Evolutionary conservation across 2,797 vertebrate species (phyloP).

Genomic region (Sarcophilus harrisii): DNA sequence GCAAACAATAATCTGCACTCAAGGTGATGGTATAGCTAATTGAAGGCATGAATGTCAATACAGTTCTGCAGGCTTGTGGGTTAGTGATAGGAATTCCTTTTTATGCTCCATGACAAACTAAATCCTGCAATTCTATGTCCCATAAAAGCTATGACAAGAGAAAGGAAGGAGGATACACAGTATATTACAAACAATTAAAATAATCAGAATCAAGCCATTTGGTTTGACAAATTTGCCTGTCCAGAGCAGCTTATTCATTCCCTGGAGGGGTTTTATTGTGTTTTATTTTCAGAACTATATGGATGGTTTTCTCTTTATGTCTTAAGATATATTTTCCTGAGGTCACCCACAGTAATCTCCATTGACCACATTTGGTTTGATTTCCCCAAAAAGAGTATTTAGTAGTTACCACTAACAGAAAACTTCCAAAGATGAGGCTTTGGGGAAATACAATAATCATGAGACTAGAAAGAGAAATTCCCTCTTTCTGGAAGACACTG

Average conservation of each 20-base stretch:
- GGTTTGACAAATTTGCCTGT: conserved; percentile 57
- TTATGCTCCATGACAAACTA: background rate
- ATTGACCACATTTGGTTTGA: conserved; percentile 49
- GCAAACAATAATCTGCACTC: background rate
- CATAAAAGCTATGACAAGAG: background rate
- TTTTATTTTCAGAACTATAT: conserved; percentile 31
- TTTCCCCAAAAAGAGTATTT: conserved; percentile 30
- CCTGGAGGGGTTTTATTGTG: conserved; percentile 18
- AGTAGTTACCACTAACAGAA: background rate
- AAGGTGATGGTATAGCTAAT: background rate
- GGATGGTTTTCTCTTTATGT: conserved; percentile 48
- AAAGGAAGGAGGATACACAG: conserved; percentile 44
- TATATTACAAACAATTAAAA: conserved; percentile 38
- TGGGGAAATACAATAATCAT: background rate
- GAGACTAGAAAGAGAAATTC: conserved; percentile 51
- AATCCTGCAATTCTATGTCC: conserved; percentile 17
- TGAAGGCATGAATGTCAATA: background rate
- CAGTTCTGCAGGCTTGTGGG: background rate
- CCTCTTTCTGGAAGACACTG: conserved; percentile 24
- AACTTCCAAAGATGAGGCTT: conserved; percentile 39
- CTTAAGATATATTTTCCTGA: conserved; percentile 66
- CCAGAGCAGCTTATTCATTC: conserved; percentile 61
- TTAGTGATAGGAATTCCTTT: background rate
- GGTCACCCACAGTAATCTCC: conserved; percentile 61
- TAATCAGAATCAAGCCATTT: conserved; percentile 9